phyloP scores from a whole-genome alignment of 2,113 vertebrate species.

The Zonotrichia leucophrys region DNA sequence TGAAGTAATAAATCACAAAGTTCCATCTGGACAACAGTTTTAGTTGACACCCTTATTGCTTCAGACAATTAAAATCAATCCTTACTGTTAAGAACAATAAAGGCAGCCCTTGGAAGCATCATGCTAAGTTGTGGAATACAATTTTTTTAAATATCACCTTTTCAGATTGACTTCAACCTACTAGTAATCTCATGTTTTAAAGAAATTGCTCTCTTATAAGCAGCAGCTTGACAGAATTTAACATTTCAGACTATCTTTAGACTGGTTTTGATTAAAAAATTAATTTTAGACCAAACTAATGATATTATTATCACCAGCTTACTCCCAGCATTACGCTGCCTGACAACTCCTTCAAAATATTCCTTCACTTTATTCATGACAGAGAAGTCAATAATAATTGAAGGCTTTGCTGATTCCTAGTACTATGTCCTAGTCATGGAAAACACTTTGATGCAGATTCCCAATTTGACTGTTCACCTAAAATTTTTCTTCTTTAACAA shows the following conservation, averaged over 20 bases:
- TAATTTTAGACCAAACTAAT: constrained; percentile 49
- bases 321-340: constrained; percentile 18
- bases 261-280: constrained; percentile 48
- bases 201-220: constrained; percentile 39
- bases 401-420: constrained; percentile 35
- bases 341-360: constrained; percentile 49
- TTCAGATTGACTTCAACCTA: constrained; percentile 43
- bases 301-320: constrained; percentile 34
- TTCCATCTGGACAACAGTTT: constrained; percentile 65
- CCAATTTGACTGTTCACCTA: neutral
- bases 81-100: constrained; percentile 14
- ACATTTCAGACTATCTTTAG: constrained; percentile 57
- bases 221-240: constrained; percentile 44
- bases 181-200: constrained; percentile 59
- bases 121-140: neutral
- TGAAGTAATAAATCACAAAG: constrained; percentile 54
- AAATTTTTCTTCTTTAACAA: constrained; percentile 7
- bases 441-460: neutral
- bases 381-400: constrained; percentile 47
- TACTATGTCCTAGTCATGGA: neutral
- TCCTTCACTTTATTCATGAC: neutral
- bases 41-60: constrained; percentile 53
- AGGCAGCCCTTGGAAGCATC: neutral
- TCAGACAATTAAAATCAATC: constrained; percentile 61
- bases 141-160: constrained; percentile 37